Evolutionary conservation across 2,113 vertebrate genomes (phyloP).

Genomic region (Pogonocichla stellata): DNA sequence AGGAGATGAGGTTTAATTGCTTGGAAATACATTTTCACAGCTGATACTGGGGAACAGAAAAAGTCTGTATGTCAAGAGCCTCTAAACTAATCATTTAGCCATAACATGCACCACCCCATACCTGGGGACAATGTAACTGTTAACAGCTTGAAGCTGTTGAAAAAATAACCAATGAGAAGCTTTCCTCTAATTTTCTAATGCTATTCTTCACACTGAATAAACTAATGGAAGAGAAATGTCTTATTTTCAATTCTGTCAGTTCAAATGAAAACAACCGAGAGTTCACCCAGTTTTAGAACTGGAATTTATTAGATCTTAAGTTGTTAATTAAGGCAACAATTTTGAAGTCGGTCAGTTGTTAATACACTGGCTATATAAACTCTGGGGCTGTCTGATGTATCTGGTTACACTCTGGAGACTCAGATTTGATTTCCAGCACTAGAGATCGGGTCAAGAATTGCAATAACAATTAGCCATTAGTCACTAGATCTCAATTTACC

Average conservation of each 20-base stretch:
- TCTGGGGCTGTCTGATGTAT: constrained; percentile 46
- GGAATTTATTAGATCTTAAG: constrained; percentile 58
- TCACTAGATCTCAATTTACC: constrained; percentile 67
- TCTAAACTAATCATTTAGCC: constrained; percentile 76
- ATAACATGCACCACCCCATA: constrained; percentile 67
- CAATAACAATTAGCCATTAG: constrained; percentile 76
- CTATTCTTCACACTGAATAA: constrained; percentile 65
- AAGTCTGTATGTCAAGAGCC: constrained; percentile 74
- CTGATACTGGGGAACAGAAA: constrained; percentile 72
- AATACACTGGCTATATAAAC: constrained; percentile 51
- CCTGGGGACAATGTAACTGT: constrained; percentile 68
- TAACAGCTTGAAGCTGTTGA: constrained; percentile 77
- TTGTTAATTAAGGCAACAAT: constrained; percentile 64
- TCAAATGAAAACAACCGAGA: constrained; percentile 53
- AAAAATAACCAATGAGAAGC: constrained; percentile 60
- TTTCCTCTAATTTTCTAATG: constrained; percentile 60
- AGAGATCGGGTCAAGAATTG: constrained; percentile 71
- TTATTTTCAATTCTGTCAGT: constrained; percentile 57
- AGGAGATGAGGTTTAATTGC: constrained; percentile 79
- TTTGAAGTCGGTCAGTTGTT: constrained; percentile 68
- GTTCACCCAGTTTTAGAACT: constrained; percentile 47
- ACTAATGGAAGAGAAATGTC: constrained; percentile 56
- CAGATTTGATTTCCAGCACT: constrained; percentile 66
- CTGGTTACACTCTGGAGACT: constrained; percentile 69
- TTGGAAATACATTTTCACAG: constrained; percentile 80